These are phyloP conservation scores for Liasis olivaceus DNA, from an alignment of 2,797 vertebrate species.

Conservation along the genomic window DNA sequence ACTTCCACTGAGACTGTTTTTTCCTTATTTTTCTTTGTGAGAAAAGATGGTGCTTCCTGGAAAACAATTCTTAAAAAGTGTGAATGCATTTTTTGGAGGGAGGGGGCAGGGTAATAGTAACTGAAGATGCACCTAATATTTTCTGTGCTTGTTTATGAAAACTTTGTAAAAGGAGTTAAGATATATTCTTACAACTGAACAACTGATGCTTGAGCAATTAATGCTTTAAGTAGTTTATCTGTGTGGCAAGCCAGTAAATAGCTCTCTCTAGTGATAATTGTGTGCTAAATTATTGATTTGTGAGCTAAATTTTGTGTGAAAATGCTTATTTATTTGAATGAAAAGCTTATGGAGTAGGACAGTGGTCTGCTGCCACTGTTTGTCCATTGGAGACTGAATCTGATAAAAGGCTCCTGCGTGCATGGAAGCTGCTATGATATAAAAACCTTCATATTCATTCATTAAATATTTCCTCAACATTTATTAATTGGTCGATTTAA, in stretches of 20 bases:
- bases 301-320: neutral
- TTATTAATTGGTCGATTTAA: neutral
- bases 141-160: constrained; percentile 59
- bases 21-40: constrained; percentile 81
- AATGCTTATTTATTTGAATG: neutral
- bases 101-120: constrained; percentile 47
- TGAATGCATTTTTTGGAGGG: constrained; percentile 43
- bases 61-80: constrained; percentile 79
- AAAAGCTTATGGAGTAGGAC: neutral
- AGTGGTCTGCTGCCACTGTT: neutral
- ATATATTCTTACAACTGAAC: neutral
- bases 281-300: neutral
- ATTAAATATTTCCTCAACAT: too few species aligned
- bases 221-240: neutral
- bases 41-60: constrained; percentile 87
- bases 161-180: constrained; percentile 61
- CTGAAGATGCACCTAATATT: constrained; percentile 48
- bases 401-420: neutral
- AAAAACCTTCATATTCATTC: neutral
- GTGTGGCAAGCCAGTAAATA: neutral
- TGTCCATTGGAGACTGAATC: neutral
- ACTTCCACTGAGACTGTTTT: constrained; percentile 92
- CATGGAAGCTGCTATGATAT: neutral
- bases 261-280: neutral
- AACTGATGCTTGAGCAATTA: neutral